Evolutionary conservation across 2,113 vertebrate genomes (phyloP).

Genomic region (Pterocles gutturalis): DNA sequence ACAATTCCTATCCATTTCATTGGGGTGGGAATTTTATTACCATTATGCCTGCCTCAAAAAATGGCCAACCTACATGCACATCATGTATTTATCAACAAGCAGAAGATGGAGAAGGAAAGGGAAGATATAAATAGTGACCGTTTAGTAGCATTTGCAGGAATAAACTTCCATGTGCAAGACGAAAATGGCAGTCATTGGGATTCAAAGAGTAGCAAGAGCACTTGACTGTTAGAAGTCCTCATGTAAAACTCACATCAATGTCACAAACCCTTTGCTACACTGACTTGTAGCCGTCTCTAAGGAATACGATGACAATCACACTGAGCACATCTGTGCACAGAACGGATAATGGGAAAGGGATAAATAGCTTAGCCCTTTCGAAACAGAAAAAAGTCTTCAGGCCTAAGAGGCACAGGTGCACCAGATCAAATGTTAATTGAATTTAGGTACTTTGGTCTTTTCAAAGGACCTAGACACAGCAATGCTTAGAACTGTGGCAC

Average conservation of each 20-base stretch:
- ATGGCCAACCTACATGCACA: neutral
- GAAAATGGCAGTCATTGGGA: neutral
- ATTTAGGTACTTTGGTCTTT: neutral
- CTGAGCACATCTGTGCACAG: neutral
- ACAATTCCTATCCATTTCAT: neutral
- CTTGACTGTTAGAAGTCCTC: neutral
- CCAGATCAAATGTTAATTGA: neutral
- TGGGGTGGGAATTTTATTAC: neutral
- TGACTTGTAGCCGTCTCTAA: neutral
- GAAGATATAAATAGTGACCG: neutral
- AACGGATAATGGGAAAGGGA: conserved; percentile 1
- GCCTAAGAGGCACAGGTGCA: neutral
- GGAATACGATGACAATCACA: neutral
- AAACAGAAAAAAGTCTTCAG: neutral
- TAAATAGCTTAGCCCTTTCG: neutral
- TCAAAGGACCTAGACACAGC: neutral
- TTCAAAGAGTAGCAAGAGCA: neutral
- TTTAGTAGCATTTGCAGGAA: neutral
- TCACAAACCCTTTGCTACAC: conserved; percentile 9
- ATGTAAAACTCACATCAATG: conserved; percentile 19
- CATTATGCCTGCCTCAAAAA: neutral
- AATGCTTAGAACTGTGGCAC: neutral
- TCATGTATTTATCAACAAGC: neutral
- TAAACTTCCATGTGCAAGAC: neutral
- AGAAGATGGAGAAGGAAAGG: neutral